phyloP scores from a whole-genome alignment of 2,888 invertebrate genomes.

The Bugulina stolonifera region DNA sequence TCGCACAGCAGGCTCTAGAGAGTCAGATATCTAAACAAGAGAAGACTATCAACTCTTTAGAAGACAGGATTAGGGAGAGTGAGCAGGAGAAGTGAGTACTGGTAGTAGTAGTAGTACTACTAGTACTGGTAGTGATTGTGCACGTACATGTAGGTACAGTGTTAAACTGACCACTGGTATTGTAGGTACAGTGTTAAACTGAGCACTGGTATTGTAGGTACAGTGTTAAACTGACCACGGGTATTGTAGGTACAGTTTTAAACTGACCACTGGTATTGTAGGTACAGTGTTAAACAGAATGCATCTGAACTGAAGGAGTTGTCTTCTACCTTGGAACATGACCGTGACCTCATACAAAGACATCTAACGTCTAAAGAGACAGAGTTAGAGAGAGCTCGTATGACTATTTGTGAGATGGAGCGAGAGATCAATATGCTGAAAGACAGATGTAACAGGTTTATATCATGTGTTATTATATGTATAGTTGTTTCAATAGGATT shows the following conservation, averaged over 20 bases:
- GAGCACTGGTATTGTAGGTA: too few relatives aligned
- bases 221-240: not conserved
- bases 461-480: not conserved
- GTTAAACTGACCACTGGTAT: too few relatives aligned
- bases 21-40: conserved; percentile 48
- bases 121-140: too few relatives aligned
- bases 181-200: too few relatives aligned
- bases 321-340: conserved; percentile 39
- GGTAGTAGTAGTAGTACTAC: too few relatives aligned
- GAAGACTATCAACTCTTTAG: conserved; percentile 44
- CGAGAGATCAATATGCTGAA: conserved; percentile 34
- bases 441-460: conserved; percentile 3
- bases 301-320: not conserved
- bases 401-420: conserved; percentile 39
- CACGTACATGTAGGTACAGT: too few relatives aligned
- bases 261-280: not conserved
- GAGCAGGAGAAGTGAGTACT: conserved; percentile 41
- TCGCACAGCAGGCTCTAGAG: conserved; percentile 46
- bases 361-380: conserved; percentile 45
- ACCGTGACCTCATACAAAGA: conserved; percentile 48
- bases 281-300: not conserved
- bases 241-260: too few relatives aligned
- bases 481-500: too few relatives aligned
- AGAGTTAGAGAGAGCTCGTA: conserved; percentile 50
- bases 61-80: conserved; percentile 41